Evolutionary conservation across 2,113 vertebrate species (phyloP).

Genomic region (Tragelaphus buxtoni): DNA sequence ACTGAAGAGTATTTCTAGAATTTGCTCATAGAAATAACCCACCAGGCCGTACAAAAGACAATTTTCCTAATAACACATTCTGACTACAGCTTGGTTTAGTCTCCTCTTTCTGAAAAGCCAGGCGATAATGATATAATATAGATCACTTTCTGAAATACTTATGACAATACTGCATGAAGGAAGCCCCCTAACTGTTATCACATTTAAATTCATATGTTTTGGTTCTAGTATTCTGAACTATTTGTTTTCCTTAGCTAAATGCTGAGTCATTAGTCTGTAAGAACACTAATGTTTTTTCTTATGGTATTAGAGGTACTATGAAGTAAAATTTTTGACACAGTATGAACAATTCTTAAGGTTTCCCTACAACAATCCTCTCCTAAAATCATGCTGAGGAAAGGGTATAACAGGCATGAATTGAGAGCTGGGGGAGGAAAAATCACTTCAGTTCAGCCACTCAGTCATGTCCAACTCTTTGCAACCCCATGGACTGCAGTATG

Average conservation of each 20-base stretch:
- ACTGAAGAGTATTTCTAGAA: background rate
- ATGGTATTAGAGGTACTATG: background rate
- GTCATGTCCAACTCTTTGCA: background rate
- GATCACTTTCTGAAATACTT: background rate
- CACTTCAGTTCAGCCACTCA: background rate
- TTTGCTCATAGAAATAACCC: background rate
- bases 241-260: background rate
- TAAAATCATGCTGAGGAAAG: background rate
- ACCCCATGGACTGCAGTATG: background rate
- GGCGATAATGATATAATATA: background rate
- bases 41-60: background rate
- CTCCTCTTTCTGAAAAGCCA: background rate
- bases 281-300: background rate
- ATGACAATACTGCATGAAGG: background rate
- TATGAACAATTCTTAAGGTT: background rate
- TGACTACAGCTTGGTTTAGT: background rate
- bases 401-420: background rate
- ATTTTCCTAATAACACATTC: background rate
- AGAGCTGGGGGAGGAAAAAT: background rate
- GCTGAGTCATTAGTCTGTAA: background rate
- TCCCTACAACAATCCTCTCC: background rate
- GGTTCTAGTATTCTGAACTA: background rate
- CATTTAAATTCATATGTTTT: background rate
- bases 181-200: background rate
- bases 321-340: background rate